Conservation (phyloP, 2,113 vertebrate species). For the Pipra filicauda region DNA sequence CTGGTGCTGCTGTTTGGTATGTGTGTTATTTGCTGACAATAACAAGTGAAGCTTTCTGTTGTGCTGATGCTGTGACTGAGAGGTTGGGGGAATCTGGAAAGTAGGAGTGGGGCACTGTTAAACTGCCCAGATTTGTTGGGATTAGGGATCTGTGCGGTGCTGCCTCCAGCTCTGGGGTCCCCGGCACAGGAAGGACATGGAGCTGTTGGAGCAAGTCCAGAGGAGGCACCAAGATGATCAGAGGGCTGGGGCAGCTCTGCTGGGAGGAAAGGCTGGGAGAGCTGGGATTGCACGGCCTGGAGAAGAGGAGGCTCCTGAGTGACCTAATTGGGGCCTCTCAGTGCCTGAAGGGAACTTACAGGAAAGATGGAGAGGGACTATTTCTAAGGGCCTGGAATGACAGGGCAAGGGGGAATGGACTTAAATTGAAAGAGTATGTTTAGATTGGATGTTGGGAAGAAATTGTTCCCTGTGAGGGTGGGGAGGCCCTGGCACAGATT, state of each 20-base stretch:
- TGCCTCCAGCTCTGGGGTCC: background rate
- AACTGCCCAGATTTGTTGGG: background rate
- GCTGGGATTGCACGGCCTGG: background rate
- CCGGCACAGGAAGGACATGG: background rate
- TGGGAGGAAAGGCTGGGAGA: background rate
- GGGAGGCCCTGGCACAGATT: background rate
- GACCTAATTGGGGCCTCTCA: too few species aligned
- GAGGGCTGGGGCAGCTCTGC: background rate
- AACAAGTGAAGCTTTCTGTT: background rate
- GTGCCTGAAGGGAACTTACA: background rate
- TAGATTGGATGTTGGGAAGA: background rate
- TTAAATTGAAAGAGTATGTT: background rate
- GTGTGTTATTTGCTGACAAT: background rate
- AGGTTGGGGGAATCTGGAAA: background rate
- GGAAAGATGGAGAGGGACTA: background rate
- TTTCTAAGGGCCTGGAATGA: background rate
- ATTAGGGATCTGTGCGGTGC: background rate
- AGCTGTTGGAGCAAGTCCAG: rapidly evolving
- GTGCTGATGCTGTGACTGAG: background rate
- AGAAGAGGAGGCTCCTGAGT: background rate
- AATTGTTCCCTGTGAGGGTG: background rate
- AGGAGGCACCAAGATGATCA: background rate
- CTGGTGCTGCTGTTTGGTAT: background rate
- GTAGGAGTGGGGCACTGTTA: background rate
- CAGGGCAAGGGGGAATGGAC: background rate